phyloP scores from a whole-genome alignment of 2,888 invertebrate genomes.

The Torymus texanus region DNA sequence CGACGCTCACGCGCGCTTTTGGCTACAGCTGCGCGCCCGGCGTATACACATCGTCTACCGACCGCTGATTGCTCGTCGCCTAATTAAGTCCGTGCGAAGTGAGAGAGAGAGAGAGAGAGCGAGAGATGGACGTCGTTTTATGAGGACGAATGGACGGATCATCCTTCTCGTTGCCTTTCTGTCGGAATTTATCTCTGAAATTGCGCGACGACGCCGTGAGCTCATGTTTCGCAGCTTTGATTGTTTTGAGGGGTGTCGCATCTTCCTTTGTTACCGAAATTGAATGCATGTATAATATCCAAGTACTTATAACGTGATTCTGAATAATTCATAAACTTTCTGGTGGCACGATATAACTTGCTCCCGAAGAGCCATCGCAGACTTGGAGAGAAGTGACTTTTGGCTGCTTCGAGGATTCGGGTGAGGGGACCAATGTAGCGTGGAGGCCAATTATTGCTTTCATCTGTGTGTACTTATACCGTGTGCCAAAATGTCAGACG shows the following conservation, averaged over 20 bases:
- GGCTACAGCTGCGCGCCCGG: background rate
- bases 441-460: too few relatives aligned
- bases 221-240: too few relatives aligned
- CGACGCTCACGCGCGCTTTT: background rate
- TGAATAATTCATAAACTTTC: conserved; percentile 18
- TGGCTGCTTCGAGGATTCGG: too few relatives aligned
- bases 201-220: too few relatives aligned
- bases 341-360: background rate
- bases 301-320: conserved; percentile 11
- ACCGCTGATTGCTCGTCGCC: conserved; percentile 18
- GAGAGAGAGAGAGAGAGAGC: background rate
- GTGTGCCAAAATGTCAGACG: too few relatives aligned
- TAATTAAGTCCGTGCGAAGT: conserved; percentile 21
- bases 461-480: too few relatives aligned
- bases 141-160: too few relatives aligned
- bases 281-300: conserved; percentile 24
- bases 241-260: background rate
- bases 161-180: too few relatives aligned
- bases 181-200: too few relatives aligned
- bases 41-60: background rate
- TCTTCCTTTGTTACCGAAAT: background rate
- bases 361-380: too few relatives aligned
- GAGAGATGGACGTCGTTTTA: background rate
- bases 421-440: too few relatives aligned
- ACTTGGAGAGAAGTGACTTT: too few relatives aligned